phyloP scores from a whole-genome alignment of 2,888 invertebrate species.

The Neoitamus cyanurus region DNA sequence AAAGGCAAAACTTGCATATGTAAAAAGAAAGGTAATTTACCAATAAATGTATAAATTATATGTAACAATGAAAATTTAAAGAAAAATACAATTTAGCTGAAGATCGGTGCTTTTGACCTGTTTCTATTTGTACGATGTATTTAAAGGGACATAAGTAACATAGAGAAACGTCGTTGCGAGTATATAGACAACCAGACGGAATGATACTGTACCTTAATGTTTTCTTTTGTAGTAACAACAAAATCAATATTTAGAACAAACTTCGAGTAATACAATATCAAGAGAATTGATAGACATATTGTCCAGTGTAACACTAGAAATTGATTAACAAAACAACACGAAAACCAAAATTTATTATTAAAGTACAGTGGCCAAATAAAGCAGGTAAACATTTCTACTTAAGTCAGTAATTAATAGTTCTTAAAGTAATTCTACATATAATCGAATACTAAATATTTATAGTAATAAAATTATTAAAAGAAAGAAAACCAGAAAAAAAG shows the following conservation, averaged over 20 bases:
- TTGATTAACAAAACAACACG: slow-evolving; percentile 23
- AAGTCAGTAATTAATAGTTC: slow-evolving; percentile 47
- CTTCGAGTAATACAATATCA: slow-evolving; percentile 44
- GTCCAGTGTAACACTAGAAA: slow-evolving; percentile 47
- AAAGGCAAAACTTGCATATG: neutral
- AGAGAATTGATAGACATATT: slow-evolving; percentile 36
- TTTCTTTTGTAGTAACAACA: slow-evolving; percentile 18
- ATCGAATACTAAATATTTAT: slow-evolving; percentile 35
- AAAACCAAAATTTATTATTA: slow-evolving; percentile 54
- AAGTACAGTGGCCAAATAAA: slow-evolving; percentile 60
- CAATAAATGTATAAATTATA: slow-evolving; percentile 43
- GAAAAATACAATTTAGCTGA: slow-evolving; percentile 65
- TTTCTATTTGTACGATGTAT: slow-evolving; percentile 66
- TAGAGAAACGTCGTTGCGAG: slow-evolving; percentile 49
- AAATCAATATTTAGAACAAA: slow-evolving; percentile 33
- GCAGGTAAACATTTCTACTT: slow-evolving; percentile 57
- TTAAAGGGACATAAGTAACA: slow-evolving; percentile 9
- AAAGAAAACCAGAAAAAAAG: slow-evolving; percentile 1
- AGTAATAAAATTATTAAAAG: slow-evolving; percentile 30
- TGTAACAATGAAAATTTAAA: slow-evolving; percentile 53
- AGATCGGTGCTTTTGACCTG: slow-evolving; percentile 68
- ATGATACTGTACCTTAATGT: slow-evolving; percentile 49
- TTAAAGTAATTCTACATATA: slow-evolving; percentile 48
- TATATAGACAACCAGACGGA: slow-evolving; percentile 25
- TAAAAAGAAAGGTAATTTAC: slow-evolving; percentile 23